Evolutionary conservation across 1,140 invertebrate species (phyloP), one percentile per base, ranked within the genome.

Genomic region (Coptotermes formosanus): DNA sequence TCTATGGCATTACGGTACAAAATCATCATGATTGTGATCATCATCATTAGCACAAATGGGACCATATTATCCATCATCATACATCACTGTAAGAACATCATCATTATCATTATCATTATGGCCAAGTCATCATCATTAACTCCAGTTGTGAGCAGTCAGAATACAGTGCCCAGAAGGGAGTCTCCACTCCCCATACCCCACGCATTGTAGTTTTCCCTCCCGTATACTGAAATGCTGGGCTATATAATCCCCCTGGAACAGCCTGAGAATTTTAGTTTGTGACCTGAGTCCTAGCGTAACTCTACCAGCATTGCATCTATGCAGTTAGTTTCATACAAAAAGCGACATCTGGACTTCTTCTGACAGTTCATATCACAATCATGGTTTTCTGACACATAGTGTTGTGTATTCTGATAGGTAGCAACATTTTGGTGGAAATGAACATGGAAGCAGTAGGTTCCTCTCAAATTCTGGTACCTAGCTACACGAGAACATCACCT

Each of bases 61-160:
- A n/a, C 64, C 64, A 30, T 75, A 75, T 75, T 30, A 75, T 30
- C n/a, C n/a, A 75, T 75, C 64, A 75, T 64, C 59, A 64, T 64
- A 19, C 12, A 64, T 64, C 59, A 64, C 19, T 2, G 59, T 23
- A 64, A 64, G 59, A n/a, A 64, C 59, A 64, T 64, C 45, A 64
- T 64, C 59, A 64, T 59, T 59, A 59, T 64, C 59, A 64, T 59
- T 59, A 59, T 59, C 55, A 59, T 64, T 64, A 64, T 64, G 59
- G 19, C 59, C 19, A 64, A 19, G 59, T 64, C 59, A 64, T 75
- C 64, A 75, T 30, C 64, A 75, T 75, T 75, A 75, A 25, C 64
- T 75, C 30, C 64, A 75, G 64, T 75, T 75, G n/a, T 30, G 64
- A 75, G 64, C 25, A 55, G 64, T 25, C 64, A 30, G 64, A 75